Evolutionary conservation across 2,113 vertebrate species (phyloP).

Genomic region (Pelusios castaneus): DNA sequence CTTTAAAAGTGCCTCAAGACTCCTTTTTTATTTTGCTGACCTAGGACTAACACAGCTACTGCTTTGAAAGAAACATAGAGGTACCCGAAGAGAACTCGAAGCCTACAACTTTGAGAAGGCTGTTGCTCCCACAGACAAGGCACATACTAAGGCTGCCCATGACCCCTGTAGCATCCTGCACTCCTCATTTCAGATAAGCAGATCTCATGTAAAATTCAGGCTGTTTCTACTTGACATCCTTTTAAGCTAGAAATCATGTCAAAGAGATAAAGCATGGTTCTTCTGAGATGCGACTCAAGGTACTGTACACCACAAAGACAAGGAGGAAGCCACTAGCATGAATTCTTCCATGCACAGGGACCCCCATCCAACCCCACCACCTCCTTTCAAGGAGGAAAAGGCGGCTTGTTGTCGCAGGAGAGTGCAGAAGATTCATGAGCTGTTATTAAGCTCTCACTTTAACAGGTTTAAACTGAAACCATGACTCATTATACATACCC

Average conservation of each 20-base stretch:
- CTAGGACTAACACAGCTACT: no score
- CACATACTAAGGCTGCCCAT: neutral
- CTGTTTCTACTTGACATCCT: accelerated
- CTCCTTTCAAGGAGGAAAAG: neutral
- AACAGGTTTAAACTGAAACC: slow-evolving; percentile 32
- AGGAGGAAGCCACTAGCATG: neutral
- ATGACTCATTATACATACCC: neutral
- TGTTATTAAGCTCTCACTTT: neutral
- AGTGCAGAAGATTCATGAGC: neutral
- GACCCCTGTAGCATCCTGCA: neutral
- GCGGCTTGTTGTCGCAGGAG: neutral
- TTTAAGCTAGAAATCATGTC: neutral
- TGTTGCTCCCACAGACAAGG: neutral
- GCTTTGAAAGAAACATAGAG: neutral
- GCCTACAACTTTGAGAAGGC: neutral
- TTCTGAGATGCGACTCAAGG: accelerated
- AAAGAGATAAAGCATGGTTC: neutral
- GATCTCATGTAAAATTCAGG: accelerated
- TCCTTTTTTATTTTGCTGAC: no score
- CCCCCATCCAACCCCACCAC: neutral
- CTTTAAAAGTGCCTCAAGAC: no score
- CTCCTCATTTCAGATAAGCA: neutral
- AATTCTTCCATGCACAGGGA: slow-evolving; percentile 22
- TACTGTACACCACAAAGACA: accelerated
- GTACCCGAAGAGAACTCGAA: neutral